Conservation (phyloP, 1,140 invertebrate species). For the Pararge aegeria region DNA sequence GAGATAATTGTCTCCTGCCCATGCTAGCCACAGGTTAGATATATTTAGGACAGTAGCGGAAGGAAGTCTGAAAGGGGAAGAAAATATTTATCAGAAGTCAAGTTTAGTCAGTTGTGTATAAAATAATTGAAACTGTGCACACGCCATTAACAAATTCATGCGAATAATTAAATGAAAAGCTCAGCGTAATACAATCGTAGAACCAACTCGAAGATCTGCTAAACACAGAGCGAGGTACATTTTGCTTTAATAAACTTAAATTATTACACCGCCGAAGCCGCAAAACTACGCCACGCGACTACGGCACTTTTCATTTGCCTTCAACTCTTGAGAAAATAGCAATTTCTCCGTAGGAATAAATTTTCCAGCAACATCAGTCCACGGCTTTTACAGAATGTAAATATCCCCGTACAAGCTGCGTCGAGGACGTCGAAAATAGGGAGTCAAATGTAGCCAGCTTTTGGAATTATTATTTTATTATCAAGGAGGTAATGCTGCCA, state of each 20-base stretch:
- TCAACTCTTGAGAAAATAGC: constrained; percentile 18
- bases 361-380: constrained; percentile 15
- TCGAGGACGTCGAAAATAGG: constrained; percentile 13
- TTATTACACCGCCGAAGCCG: constrained; percentile 12
- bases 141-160: neutral
- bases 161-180: neutral
- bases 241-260: constrained; percentile 17
- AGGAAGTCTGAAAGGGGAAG: too few species aligned
- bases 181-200: neutral
- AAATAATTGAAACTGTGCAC: too few species aligned
- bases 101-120: too few species aligned
- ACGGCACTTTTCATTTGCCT: constrained; percentile 19
- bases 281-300: constrained; percentile 21
- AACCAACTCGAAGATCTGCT: neutral
- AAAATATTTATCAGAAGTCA: too few species aligned
- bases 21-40: too few species aligned
- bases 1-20: too few species aligned
- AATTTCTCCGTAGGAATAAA: constrained; percentile 17
- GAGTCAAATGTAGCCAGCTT: constrained; percentile 2
- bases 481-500: too few species aligned
- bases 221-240: neutral
- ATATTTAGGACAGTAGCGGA: too few species aligned
- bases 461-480: constrained; percentile 11
- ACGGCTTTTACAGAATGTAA: constrained; percentile 13
- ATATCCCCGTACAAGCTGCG: constrained; percentile 5